phyloP scores from a whole-genome alignment of 2,888 invertebrate genomes.

The Corbicula japonica region DNA sequence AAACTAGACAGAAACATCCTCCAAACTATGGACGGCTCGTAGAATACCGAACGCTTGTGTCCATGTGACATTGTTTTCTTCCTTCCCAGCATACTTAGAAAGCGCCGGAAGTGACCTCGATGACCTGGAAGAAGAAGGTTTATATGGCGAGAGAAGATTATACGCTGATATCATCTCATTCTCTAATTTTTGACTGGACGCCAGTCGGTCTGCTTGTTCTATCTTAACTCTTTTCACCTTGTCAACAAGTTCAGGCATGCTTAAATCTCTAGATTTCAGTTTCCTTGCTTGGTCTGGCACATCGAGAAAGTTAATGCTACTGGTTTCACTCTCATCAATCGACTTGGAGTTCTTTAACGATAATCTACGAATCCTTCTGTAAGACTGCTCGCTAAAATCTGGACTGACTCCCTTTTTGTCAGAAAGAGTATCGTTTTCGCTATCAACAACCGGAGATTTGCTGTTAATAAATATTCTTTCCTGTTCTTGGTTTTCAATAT shows the following conservation, averaged over 20 bases:
- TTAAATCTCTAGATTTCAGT: slow-evolving; percentile 60
- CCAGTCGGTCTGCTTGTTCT: slow-evolving; percentile 48
- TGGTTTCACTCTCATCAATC: slow-evolving; percentile 16
- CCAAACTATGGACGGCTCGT: slow-evolving; percentile 67
- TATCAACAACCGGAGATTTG: slow-evolving; percentile 37
- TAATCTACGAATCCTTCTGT: slow-evolving; percentile 33
- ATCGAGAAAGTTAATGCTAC: slow-evolving; percentile 1
- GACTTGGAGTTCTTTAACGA: slow-evolving; percentile 51
- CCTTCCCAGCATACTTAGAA: slow-evolving; percentile 37
- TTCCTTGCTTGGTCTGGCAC: slow-evolving; percentile 29
- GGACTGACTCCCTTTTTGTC: slow-evolving; percentile 15
- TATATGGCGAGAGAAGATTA: slow-evolving; percentile 42
- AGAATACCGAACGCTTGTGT: slow-evolving; percentile 70
- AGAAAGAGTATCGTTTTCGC: slow-evolving; percentile 16
- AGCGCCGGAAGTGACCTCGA: slow-evolving; percentile 63
- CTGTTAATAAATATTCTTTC: slow-evolving; percentile 6
- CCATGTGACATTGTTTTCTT: slow-evolving; percentile 66
- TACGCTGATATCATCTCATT: slow-evolving; percentile 33
- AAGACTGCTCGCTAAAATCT: not conserved
- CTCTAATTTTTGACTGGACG: slow-evolving; percentile 31
- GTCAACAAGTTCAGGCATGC: slow-evolving; percentile 63
- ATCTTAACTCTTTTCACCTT: slow-evolving; percentile 56
- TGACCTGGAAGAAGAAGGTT: slow-evolving; percentile 63
- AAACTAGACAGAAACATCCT: slow-evolving; percentile 46
- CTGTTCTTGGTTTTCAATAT: slow-evolving; percentile 10